phyloP scores from a whole-genome alignment of 1,140 invertebrate genomes.

The Cephus cinctus region DNA sequence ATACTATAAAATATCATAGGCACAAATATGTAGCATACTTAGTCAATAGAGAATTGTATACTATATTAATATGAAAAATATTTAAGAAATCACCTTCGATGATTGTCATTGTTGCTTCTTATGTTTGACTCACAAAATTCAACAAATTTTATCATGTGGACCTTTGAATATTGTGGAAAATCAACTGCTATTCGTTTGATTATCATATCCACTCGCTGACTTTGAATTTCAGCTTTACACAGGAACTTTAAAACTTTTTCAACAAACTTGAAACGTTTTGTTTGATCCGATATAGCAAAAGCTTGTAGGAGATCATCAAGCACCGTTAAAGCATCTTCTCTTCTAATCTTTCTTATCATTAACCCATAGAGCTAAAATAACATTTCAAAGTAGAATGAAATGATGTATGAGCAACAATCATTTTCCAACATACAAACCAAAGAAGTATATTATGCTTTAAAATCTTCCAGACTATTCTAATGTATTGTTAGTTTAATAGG shows the following conservation, averaged over 20 bases:
- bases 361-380: conserved; percentile 31
- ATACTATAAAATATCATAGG: too few relatives aligned
- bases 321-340: conserved; percentile 27
- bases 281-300: conserved; percentile 27
- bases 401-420: too few relatives aligned
- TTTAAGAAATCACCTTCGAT: conserved; percentile 33
- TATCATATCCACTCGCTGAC: conserved; percentile 29
- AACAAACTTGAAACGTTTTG: conserved; percentile 38
- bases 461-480: too few relatives aligned
- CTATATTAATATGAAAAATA: not conserved
- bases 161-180: conserved; percentile 33
- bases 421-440: too few relatives aligned
- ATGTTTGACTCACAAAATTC: conserved; percentile 44
- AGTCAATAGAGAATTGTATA: not conserved
- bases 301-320: conserved; percentile 30
- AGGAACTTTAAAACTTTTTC: conserved; percentile 28
- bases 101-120: conserved; percentile 33
- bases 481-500: too few relatives aligned
- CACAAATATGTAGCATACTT: too few relatives aligned
- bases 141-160: conserved; percentile 36
- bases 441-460: too few relatives aligned
- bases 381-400: conserved; percentile 1
- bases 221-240: conserved; percentile 24
- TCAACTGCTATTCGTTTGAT: conserved; percentile 38
- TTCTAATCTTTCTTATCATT: conserved; percentile 23